A percentile compares a stretch with the other conserved stretches of the same genome.
Conservation (phyloP, 2,113 vertebrate species). For the Zootoca vivipara region DNA sequence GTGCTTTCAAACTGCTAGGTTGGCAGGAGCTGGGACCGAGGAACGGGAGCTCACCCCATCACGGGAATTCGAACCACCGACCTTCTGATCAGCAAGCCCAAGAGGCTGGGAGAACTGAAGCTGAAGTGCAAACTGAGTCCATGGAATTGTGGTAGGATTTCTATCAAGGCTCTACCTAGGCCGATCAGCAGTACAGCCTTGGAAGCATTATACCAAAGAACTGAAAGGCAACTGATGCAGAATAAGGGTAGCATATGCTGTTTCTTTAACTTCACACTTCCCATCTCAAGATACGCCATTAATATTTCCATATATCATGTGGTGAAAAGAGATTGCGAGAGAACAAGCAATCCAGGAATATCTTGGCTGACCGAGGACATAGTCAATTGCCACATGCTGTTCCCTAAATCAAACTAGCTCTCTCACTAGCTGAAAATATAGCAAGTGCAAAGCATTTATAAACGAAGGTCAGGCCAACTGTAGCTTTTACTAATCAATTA, state of each 20-base stretch:
- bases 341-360: not conserved
- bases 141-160: not conserved
- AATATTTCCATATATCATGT: not conserved
- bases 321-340: not conserved
- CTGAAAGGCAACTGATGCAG: not conserved
- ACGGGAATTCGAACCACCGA: too few relatives aligned
- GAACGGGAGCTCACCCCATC: too few relatives aligned
- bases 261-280: not conserved
- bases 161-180: not conserved
- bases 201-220: not conserved
- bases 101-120: not conserved
- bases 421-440: not conserved
- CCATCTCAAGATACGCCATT: not conserved
- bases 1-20: too few relatives aligned
- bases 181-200: not conserved
- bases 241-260: not conserved
- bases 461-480: not conserved
- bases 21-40: too few relatives aligned
- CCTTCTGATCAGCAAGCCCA: too few relatives aligned
- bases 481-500: slow-evolving; percentile 32
- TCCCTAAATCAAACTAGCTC: not conserved
- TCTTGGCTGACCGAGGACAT: not conserved
- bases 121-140: not conserved
- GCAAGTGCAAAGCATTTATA: not conserved
- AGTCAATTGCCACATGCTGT: not conserved